These are phyloP conservation scores for Pangasius macronema DNA, from an alignment of 2,797 vertebrate species.

Conservation along the genomic window DNA sequence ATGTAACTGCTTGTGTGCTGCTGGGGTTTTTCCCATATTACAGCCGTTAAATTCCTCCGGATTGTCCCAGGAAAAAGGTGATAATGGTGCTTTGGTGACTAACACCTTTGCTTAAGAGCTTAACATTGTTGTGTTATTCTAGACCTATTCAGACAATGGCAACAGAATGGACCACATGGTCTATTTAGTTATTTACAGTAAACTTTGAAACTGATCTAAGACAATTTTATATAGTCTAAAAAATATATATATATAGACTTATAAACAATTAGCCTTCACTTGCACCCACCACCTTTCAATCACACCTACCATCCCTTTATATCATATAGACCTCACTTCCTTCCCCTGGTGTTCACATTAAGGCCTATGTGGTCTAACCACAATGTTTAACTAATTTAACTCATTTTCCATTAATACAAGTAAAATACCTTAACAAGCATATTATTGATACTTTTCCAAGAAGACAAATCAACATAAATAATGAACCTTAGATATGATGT, in stretches of 20 bases:
- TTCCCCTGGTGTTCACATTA: not conserved
- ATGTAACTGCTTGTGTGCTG: conserved; percentile 33
- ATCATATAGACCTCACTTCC: not conserved
- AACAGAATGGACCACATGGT: not conserved
- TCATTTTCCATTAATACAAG: not conserved
- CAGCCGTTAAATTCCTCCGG: conserved; percentile 8
- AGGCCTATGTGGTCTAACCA: not conserved
- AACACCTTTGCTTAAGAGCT: conserved; percentile 23
- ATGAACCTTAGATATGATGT: not conserved
- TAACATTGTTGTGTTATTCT: not conserved
- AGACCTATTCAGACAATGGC: not conserved
- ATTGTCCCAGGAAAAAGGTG: conserved; percentile 8
- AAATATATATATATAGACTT: not conserved
- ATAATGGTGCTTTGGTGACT: conserved; percentile 14
- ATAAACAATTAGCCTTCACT: not conserved
- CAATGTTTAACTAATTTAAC: not conserved
- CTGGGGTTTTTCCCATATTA: conserved; percentile 20
- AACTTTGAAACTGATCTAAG: not conserved
- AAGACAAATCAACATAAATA: not conserved
- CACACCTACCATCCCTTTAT: not conserved
- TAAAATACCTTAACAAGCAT: not conserved
- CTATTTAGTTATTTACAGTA: not conserved
- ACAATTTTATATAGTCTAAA: too few species aligned
- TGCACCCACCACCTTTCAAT: not conserved
- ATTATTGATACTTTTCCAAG: not conserved